Conservation (phyloP, 1,140 invertebrate genomes). For the Drosophila nigromelanica region DNA sequence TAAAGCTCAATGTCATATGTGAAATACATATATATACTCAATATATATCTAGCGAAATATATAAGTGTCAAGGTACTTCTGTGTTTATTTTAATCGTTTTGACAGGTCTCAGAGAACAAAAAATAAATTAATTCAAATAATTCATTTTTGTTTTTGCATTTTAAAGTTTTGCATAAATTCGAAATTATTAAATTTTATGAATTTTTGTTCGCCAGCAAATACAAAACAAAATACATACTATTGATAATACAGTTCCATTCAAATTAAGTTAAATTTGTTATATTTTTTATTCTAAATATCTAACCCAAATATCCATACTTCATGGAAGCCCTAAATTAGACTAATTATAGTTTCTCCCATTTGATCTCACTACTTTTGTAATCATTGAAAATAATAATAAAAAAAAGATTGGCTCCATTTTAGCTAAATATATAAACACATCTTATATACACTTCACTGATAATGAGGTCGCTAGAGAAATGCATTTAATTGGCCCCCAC, state of each 20-base stretch:
- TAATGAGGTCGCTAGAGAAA: conserved; percentile 33
- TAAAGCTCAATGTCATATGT: conserved; percentile 67
- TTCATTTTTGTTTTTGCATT: conserved; percentile 31
- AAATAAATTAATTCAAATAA: conserved; percentile 2
- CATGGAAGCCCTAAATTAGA: conserved; percentile 2
- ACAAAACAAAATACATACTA: background rate
- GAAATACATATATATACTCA: conserved; percentile 42
- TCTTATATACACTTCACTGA: conserved; percentile 34
- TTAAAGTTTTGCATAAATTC: background rate
- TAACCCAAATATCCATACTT: background rate
- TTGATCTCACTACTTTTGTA: conserved; percentile 13
- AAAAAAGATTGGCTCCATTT: conserved; percentile 34
- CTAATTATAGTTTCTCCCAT: conserved; percentile 16
- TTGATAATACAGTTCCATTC: conserved; percentile 1
- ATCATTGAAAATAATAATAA: conserved; percentile 8
- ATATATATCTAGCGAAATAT: conserved; percentile 31
- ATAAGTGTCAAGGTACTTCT: conserved; percentile 45
- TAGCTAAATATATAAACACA: conserved; percentile 26
- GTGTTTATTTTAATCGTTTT: conserved; percentile 32
- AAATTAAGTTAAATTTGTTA: background rate
- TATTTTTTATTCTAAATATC: background rate
- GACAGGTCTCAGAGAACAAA: conserved; percentile 2
- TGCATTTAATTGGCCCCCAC: conserved; percentile 33
- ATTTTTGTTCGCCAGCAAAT: conserved; percentile 9
- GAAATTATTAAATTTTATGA: conserved; percentile 1